Conservation (phyloP, 2,797 vertebrate genomes). For the Esox masquinongy region DNA sequence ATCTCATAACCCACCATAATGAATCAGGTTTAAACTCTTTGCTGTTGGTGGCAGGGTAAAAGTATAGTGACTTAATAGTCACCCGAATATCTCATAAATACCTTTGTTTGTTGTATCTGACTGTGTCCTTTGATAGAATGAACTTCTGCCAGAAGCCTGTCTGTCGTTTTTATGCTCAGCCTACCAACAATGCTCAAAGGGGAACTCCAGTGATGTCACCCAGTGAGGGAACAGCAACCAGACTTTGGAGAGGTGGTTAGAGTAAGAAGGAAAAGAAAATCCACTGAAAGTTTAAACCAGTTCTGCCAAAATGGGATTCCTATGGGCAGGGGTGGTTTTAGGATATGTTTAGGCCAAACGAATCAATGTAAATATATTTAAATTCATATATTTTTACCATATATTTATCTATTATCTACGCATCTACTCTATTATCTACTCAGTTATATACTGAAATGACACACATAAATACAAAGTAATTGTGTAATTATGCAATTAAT, state of each 20-base stretch:
- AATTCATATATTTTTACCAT: too few species aligned
- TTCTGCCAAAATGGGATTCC: constrained; percentile 27
- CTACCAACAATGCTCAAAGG: constrained; percentile 47
- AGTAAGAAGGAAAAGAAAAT: constrained; percentile 56
- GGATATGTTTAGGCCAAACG: constrained; percentile 41
- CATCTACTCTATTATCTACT: not conserved
- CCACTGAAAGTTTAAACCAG: constrained; percentile 50
- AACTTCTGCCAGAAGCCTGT: constrained; percentile 44
- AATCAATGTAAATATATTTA: not conserved
- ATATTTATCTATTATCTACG: not conserved
- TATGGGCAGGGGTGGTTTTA: constrained; percentile 39
- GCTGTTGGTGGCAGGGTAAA: not conserved
- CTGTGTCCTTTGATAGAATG: constrained; percentile 43
- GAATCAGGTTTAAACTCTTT: not conserved
- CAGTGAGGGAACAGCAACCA: constrained; percentile 39
- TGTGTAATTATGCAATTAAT: not conserved
- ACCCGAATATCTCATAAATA: not conserved
- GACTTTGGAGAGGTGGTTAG: constrained; percentile 35
- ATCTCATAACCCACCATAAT: constrained; percentile 52
- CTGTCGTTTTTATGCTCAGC: constrained; percentile 64
- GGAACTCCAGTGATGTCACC: constrained; percentile 82
- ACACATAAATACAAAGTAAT: not conserved
- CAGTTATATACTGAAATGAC: not conserved
- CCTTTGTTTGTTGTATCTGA: not conserved
- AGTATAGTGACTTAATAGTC: constrained; percentile 1